A percentile compares a stretch with the other conserved stretches of the same genome.
phyloP scores from a whole-genome alignment of 1,140 invertebrate species.

The Maconellicoccus hirsutus region DNA sequence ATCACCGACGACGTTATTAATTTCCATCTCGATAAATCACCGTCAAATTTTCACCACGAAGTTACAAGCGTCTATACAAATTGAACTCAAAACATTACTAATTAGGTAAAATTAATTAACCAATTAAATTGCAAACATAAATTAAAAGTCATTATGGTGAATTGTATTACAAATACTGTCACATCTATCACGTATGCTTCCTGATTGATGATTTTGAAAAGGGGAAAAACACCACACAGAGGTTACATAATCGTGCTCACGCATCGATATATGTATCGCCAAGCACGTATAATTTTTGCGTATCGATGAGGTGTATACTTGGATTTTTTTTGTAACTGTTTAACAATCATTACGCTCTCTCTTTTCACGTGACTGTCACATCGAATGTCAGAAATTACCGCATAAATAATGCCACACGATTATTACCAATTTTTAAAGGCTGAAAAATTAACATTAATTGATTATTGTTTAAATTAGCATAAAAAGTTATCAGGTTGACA shows the following conservation, averaged over 20 bases:
- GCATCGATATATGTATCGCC: not conserved
- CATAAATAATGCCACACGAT: not conserved
- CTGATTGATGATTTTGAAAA: not conserved
- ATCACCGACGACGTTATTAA: no score
- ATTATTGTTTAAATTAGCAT: not conserved
- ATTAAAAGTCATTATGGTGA: no score
- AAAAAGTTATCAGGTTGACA: not conserved
- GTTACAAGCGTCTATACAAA: no score
- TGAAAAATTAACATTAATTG: not conserved
- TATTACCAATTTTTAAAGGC: constrained; percentile 5
- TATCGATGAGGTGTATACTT: not conserved
- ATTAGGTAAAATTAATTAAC: not conserved
- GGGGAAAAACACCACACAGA: not conserved
- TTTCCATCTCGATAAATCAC: no score
- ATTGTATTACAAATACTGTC: no score
- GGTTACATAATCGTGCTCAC: not conserved
- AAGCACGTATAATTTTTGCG: not conserved
- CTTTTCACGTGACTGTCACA: not conserved
- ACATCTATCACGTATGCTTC: not conserved
- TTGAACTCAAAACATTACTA: not conserved
- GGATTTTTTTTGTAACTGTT: not conserved
- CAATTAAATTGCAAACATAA: no score
- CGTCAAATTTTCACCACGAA: no score
- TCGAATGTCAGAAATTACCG: constrained; percentile 2
- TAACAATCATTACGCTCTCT: not conserved